Base-by-base conservation (phyloP, 2,888 invertebrate genomes). In the Drosophila fulvimacula region DNA sequence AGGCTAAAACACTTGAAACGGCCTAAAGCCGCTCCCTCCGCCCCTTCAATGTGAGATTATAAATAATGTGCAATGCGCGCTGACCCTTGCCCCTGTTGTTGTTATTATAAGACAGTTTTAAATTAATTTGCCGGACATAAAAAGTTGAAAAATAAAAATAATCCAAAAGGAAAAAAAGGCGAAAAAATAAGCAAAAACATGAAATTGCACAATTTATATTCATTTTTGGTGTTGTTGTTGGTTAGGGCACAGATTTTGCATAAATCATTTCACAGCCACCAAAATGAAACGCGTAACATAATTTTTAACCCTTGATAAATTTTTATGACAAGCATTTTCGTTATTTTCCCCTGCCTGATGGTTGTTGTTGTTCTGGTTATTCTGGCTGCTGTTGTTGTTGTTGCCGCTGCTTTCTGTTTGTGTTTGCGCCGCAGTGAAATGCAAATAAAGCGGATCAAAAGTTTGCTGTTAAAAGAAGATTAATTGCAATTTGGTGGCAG, bases 291-390 rank as follows among this genome's bases (percentile, higher is more conserved):
- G 88, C 88, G 90, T 82, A 85, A 86, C 90, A 84, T 84, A 84
- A 84, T 84, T 84, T 84, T 84, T 84, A 84, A 89, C 83, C 83
- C 83, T 84, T 84, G 90, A 84, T 84, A 88, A 89, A 88, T 89
- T 83, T 83, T 84, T 84, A 84, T 84, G 90, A 84, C 90, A 84
- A 84, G 90, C 83, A 82, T 83, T 84, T 83, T 83, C 79, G 89
- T 85, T 88, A 82, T 81, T 83, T 59, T 58, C 48, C 63, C 48
- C 64, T 21, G 56, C 41, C 58, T 36, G 36, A 52, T 36, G 52
- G 32, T 13, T 7, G 17, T 11, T 11, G 24, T 39, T n/a, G 57
- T 36, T 64, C n/a, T n/a, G n/a, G 24, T 24, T 24, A 5, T 24
- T 24, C 3, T 24, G 3, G 30, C 10, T 34, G 65, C 42, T 76